Evolutionary conservation across 2,797 vertebrate genomes (phyloP).

Genomic region (Nannoperca obscura): DNA sequence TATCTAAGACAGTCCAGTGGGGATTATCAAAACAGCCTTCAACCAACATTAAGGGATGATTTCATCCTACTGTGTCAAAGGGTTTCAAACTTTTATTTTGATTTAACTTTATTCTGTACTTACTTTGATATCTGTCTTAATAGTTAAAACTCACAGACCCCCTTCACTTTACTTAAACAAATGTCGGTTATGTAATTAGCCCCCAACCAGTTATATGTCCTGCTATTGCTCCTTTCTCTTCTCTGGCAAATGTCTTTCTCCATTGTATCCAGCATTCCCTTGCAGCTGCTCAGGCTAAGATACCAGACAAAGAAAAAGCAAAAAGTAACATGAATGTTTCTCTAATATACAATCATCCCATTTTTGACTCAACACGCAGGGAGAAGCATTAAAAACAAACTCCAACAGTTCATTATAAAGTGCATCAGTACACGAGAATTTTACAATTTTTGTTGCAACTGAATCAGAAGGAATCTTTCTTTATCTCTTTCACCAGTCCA

Average conservation of each 20-base stretch:
- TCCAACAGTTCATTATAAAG: neutral
- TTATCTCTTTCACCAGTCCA: conserved; percentile 1
- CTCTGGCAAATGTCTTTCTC: neutral
- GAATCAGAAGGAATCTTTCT: conserved; percentile 5
- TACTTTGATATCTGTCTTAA: conserved; percentile 2
- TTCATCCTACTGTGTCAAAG: conserved; percentile 6
- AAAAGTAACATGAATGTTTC: neutral
- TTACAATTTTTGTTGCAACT: neutral
- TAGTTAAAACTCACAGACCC: neutral
- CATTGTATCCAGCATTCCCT: neutral
- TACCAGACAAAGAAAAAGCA: conserved; percentile 5
- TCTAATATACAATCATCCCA: neutral
- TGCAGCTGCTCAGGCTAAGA: conserved; percentile 7
- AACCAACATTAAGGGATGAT: conserved; percentile 1
- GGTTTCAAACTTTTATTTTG: neutral
- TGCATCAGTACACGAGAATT: neutral
- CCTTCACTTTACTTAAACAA: neutral
- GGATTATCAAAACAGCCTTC: conserved; percentile 39
- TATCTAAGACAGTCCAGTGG: conserved; percentile 22
- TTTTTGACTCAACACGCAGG: neutral
- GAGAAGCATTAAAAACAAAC: neutral
- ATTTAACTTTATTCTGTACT: neutral
- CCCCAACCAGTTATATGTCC: neutral
- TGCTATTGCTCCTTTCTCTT: neutral
- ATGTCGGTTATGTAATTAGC: neutral